These are phyloP conservation scores for Chymomyza procnemis DNA, from an alignment of 2,888 invertebrate species.

Conservation along the genomic window DNA sequence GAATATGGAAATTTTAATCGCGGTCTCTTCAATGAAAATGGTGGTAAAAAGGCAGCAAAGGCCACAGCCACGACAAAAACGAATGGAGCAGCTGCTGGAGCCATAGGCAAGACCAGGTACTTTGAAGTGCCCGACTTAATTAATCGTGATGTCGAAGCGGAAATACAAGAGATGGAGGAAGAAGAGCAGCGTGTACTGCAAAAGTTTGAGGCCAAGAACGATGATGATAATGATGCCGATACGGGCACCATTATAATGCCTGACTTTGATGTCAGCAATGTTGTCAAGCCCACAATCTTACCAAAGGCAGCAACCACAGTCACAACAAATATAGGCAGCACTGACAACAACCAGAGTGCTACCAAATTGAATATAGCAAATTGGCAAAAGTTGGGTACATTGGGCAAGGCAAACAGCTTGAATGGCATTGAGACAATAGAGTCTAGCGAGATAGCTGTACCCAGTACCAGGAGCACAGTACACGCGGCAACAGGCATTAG, in stretches of 20 bases:
- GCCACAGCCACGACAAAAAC: conserved; percentile 32
- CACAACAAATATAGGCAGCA: conserved; percentile 26
- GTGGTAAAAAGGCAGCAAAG: conserved; percentile 56
- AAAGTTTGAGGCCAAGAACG: conserved; percentile 19
- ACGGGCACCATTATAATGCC: conserved; percentile 45
- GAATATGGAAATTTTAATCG: conserved; percentile 6
- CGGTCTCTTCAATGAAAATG: conserved; percentile 58
- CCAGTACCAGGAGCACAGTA: conserved; percentile 11
- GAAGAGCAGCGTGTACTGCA: conserved; percentile 33
- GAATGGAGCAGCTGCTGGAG: conserved; percentile 17
- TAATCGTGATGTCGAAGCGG: conserved; percentile 62
- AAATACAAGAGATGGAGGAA: conserved; percentile 32
- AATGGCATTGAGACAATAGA: conserved; percentile 7
- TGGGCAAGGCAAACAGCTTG: conserved; percentile 48
- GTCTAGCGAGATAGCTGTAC: conserved; percentile 18
- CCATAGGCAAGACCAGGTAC: conserved; percentile 62
- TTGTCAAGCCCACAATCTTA: conserved; percentile 27
- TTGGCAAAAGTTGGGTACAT: conserved; percentile 60
- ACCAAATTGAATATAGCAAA: conserved; percentile 51
- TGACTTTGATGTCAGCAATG: conserved; percentile 46
- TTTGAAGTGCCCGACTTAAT: conserved; percentile 76
- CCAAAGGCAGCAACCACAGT: conserved; percentile 16
- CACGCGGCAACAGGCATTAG: conserved; percentile 15
- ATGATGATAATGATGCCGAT: conserved; percentile 19
- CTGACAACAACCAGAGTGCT: background rate